Evolutionary conservation across 2,888 invertebrate genomes (phyloP), one percentile per base, ranked within the genome.

Genomic region (Ferrisia virgata): DNA sequence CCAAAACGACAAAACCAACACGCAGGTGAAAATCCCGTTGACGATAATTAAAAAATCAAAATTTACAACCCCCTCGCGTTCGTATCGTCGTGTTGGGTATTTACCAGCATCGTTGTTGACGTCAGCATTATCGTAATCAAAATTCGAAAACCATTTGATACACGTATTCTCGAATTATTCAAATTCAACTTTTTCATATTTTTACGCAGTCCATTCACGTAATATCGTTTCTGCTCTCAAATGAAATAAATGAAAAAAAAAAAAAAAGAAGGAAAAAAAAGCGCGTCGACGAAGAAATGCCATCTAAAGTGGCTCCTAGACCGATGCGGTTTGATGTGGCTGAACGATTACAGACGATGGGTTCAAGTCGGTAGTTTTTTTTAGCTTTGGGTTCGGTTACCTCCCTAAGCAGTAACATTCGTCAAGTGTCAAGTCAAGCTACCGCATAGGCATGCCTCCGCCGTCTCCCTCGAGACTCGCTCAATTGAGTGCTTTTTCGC

Each of bases 391-490:
- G 82, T 82, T 82, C 82, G 69, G 36, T 82, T 69, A 40, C 82
- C 82, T 82, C 69, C 82, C 82, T 72, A 82, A 82, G 82, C 69
- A 72, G 82, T 82, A 82, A 82, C 82, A 82, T 82, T 82, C 82
- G 82, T 82, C 82, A 82, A 82, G 82, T 82, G 82, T 82, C 84
- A 84, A 79, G 78, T 84, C 79, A 79, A 78, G 79, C 53, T 79
- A 58, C 58, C 80, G 33, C 82, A 18, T 53, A 28, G 79, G 79
- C 58, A 64, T 80, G 79, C 79, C 84, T 79, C 64, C 47, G 28
- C 47, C 53, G n/a, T 36, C 82, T 47, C 85, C 85, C 82, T n/a
- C 80, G 84, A 53, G 69, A 47, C 64, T 31, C 22, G 36, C 47
- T 85, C 81, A 78, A 84, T 82, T 47, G 43, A 80, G 81, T 40